phyloP scores from a whole-genome alignment of 2,113 vertebrate genomes.

The Rhipidura dahli region DNA sequence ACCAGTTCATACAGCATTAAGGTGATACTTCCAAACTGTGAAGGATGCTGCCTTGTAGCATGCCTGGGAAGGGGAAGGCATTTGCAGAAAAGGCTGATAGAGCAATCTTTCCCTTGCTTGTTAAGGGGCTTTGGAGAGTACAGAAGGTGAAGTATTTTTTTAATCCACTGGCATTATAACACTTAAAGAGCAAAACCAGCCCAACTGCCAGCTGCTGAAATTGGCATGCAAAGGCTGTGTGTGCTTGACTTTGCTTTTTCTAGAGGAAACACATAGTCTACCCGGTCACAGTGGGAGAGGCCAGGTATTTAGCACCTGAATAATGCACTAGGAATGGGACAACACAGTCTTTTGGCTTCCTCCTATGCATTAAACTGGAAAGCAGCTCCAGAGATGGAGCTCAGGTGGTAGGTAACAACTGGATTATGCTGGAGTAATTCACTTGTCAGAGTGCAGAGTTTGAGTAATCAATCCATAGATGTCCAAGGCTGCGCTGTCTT shows the following conservation, averaged over 20 bases:
- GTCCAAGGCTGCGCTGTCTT: not conserved
- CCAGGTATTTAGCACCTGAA: not conserved
- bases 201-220: not conserved
- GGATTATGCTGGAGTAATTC: not conserved
- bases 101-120: not conserved
- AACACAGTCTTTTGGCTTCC: not conserved
- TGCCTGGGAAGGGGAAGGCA: not conserved
- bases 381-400: not conserved
- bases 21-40: not conserved
- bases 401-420: not conserved
- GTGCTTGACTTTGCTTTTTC: not conserved
- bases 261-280: not conserved
- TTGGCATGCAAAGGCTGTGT: not conserved
- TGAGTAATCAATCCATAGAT: not conserved
- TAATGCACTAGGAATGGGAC: not conserved
- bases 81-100: not conserved
- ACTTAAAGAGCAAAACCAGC: not conserved
- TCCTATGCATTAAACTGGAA: not conserved
- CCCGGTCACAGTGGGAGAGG: not conserved
- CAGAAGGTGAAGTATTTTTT: not conserved
- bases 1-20: not conserved
- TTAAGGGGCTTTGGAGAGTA: not conserved
- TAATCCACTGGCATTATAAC: not conserved
- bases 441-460: not conserved
- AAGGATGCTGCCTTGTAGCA: fast-evolving